Base-by-base conservation (phyloP, 2,113 vertebrate genomes). In the Lepus europaeus region DNA sequence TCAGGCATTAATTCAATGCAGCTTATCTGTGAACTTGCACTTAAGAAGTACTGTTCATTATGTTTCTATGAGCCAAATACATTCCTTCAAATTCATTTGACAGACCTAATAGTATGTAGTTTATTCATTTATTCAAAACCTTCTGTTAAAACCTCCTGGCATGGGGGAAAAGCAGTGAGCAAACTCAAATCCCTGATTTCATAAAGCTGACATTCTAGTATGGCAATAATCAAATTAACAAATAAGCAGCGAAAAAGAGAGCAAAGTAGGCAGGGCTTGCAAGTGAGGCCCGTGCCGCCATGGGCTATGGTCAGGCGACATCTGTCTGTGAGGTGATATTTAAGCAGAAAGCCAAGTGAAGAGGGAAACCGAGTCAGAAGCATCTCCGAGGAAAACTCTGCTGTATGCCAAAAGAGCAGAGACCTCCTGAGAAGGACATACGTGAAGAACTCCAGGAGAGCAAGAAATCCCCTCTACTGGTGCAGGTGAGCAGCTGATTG, bases 41-140 rank as follows among this genome's bases (percentile, higher is more conserved):
- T 61, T 76, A 90, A 74, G 33, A 93, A 64, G 70, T 29, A 20
- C 9, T 22, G 10, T 45, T 73, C 13, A 13, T 45, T 92, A 22
- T 36, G 2, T 45, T 87, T 86, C 33, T 53, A 63, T 74, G 45
- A 76, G 33, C 27, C 27, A 94, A 80, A 92, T 53, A 74, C 23
- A 22, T 49, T 14, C 69, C 4, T 90, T 80, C 23, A 13, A 77
- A 82, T 56, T 89, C 36, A 82, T 29, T 90, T 59, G 29, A 20
- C 64, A 23, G 33, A 5, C 6, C 56, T 92, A 51, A 49, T 73
- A 51, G 13, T 63, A 70, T 13, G 25, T 13, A 89, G 27, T 45
- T 89, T 80, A 81, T 94, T 89, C 33, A 89, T 74, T 80, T 84
- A 45, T 53, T 89, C 64, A 69, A 80, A 61, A n/a, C 7, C 53